Conservation (phyloP, 2,888 invertebrate species). For the Dicyrtomina minuta region DNA sequence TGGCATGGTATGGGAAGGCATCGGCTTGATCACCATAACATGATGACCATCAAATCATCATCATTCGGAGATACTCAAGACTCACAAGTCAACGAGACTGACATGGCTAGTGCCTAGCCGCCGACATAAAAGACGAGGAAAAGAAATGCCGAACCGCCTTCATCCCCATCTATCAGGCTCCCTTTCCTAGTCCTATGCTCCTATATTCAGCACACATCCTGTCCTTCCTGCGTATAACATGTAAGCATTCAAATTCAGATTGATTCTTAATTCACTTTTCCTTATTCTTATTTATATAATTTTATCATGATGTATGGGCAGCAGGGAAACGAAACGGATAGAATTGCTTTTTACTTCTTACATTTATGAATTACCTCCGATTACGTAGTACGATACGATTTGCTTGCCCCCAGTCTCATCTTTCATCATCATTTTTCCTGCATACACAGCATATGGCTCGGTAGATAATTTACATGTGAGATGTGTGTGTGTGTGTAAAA, state of each 20-base stretch:
- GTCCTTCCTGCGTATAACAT: background rate
- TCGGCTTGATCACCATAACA: no score
- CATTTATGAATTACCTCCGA: no score
- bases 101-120: slow-evolving; percentile 1
- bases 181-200: no score
- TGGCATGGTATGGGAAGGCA: background rate
- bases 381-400: no score
- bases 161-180: background rate
- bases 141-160: slow-evolving; percentile 1
- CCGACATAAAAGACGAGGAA: background rate
- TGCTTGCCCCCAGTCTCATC: background rate
- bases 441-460: background rate
- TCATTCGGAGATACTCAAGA: no score
- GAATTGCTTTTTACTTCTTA: slow-evolving; percentile 1
- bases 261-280: background rate
- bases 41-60: no score
- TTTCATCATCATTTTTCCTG: slow-evolving; percentile 1
- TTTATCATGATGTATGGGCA: background rate
- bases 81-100: no score
- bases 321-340: background rate
- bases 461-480: no score
- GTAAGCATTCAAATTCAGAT: background rate
- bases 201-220: no score
- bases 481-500: no score
- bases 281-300: background rate